Conservation (phyloP, 2,888 invertebrate genomes). For the Thera britannica region DNA sequence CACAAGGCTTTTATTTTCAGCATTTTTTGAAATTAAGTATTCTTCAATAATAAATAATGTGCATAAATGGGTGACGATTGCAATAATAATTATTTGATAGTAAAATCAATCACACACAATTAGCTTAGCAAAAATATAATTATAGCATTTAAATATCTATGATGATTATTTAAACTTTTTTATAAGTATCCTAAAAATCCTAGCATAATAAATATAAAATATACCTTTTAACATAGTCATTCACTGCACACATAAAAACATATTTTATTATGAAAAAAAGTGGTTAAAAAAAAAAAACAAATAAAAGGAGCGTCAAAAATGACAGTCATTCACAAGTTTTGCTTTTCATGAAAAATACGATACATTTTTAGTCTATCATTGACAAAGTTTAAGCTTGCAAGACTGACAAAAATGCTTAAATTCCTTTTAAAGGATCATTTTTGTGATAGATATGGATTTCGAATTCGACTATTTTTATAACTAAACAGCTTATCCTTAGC, state of each 20-base stretch:
- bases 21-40: not conserved
- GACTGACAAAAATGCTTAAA: constrained; percentile 70
- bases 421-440: constrained; percentile 75
- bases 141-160: not conserved
- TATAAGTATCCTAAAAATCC: not conserved
- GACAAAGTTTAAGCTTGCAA: constrained; percentile 76
- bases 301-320: constrained; percentile 13
- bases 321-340: constrained; percentile 19
- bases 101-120: constrained; percentile 17
- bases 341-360: constrained; percentile 29
- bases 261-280: constrained; percentile 4
- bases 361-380: constrained; percentile 41
- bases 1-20: too few relatives aligned
- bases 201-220: not conserved
- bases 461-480: constrained; percentile 73
- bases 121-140: not conserved
- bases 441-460: constrained; percentile 68
- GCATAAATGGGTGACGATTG: constrained; percentile 21
- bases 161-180: not conserved
- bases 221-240: not conserved
- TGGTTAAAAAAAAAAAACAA: constrained; percentile 20
- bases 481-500: constrained; percentile 51
- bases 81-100: constrained; percentile 28
- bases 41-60: not conserved
- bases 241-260: constrained; percentile 8